Evolutionary conservation across 37 sponge, comb jelly and placozoan genomes (phyloP), one percentile per base, ranked within the genome.

Genomic region (Chondrilla cf. caribensis): DNA sequence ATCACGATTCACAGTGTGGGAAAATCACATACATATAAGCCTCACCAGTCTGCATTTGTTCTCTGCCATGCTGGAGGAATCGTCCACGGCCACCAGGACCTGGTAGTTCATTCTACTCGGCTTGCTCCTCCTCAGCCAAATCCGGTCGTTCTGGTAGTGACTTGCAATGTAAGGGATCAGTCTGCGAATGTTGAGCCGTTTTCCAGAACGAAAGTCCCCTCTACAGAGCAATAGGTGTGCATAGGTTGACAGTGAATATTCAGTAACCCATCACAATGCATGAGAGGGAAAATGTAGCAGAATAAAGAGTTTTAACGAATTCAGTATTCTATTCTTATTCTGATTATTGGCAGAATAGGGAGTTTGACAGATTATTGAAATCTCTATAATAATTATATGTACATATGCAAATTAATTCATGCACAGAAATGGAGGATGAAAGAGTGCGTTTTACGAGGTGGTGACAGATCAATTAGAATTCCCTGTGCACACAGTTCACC

Each of bases 141-240:
- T 98, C 37, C 89, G 78, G 78, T 98, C 95, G 73, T 96, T 98
- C 47, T 90, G 96, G 60, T 85, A 98, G 64, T 90, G 83, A 77
- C 96, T 96, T 1, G 99, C 99, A 42, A 98, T 96, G 87, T 96
- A 98, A 29, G 99, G 97, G 55, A 98, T 94, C 0, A 98, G 84
- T 64, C 92, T 73, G 0, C 91, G 82, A 88, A 98, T 96, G 87
- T 98, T 98, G 38, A 98, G 83, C 44, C 97, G 79, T 79, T 98
- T 98, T 26, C 99, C 99, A 44, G 93, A 92, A 7, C 91, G 68
- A 62, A 79, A 98, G 75, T 98, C 99, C 44, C 99, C 99, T 68
- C 91, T 96, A 70, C n/a, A n/a, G n/a, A n/a, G n/a, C n/a, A n/a
- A n/a, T n/a, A n/a, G n/a, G n/a, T n/a, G n/a, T n/a, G n/a, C n/a